Base-by-base conservation (phyloP, 2,888 invertebrate species). In the Mythimna lalbum region DNA sequence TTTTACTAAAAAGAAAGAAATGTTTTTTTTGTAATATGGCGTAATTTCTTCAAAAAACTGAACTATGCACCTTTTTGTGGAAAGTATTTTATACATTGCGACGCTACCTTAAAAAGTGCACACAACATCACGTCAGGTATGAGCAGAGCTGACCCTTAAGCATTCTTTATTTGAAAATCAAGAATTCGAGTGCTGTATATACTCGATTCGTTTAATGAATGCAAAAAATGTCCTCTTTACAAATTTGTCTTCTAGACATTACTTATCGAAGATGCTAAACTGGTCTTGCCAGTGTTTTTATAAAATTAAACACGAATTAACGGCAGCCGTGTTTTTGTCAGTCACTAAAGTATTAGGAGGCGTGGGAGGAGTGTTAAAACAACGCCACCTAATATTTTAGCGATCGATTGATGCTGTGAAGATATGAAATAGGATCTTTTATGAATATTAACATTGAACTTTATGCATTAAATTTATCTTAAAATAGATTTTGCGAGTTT, bases 141-240 rank as follows among this genome's bases (percentile, higher is more conserved):
- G 17, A 14, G 21, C 36, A 7, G 14, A 57, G 21, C 36, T 14
- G 14, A 57, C 3, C 36, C 57, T 57, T 36, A 69, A 67, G n/a
- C 73, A 59, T 80, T 61, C 62, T 67, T 72, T 68, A 80, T 23
- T 69, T 55, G 61, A 81, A 69, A 65, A 73, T 69, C 76, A 23
- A 70, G 69, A 69, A 69, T 68, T 78, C 69, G 53, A 72, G 72
- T 69, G 69, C 73, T 71, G 69, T 68, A 64, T 27, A 65, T 27
- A 65, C 65, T 79, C 59, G 68, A 63, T 66, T 64, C 74, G 75
- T 53, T 69, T 65, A 73, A 83, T 83, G 63, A 66, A 79, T 77
- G 76, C 62, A 75, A 82, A 80, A 79, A 80, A 69, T 73, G 82
- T 79, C 74, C 79, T 50, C 82, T 63, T 81, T 76, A 65, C 67